A percentile compares a stretch with the other conserved stretches of the same genome.
Conservation (phyloP, 2,113 vertebrate species). For the Isurus oxyrinchus region DNA sequence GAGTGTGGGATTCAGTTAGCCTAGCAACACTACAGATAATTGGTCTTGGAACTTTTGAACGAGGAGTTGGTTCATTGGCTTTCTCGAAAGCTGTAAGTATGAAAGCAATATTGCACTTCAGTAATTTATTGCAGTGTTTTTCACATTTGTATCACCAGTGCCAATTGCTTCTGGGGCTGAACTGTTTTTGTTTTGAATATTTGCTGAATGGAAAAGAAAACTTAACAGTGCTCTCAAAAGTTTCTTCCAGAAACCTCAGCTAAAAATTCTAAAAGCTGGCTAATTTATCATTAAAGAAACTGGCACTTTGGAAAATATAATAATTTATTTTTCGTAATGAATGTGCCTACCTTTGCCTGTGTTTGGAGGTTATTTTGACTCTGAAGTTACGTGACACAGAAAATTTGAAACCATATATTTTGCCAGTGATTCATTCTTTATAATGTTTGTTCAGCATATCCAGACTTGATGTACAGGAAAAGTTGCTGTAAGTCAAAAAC, state of each 20-base stretch:
- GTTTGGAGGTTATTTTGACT: neutral
- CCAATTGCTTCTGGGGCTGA: neutral
- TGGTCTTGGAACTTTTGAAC: constrained; percentile 87
- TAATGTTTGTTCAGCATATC: neutral
- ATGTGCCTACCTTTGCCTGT: neutral
- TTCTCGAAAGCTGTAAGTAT: constrained; percentile 93
- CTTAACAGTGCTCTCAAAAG: neutral
- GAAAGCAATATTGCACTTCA: fast-evolving
- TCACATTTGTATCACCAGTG: constrained; percentile 3
- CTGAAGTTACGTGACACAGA: neutral
- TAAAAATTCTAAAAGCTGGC: neutral
- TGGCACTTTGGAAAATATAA: neutral
- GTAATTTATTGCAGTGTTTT: neutral
- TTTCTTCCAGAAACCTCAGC: neutral
- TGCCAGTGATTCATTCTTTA: too few relatives aligned
- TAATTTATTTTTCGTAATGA: neutral
- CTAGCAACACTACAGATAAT: constrained; percentile 78
- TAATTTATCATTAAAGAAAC: neutral
- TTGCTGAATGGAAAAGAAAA: neutral
- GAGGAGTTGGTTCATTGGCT: constrained; percentile 86
- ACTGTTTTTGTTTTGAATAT: constrained; percentile 8
- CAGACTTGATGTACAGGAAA: neutral
- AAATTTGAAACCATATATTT: neutral
- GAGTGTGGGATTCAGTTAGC: constrained; percentile 93
- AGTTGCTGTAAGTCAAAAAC: neutral